Percentiles rank a stretch among this genome's conserved stretches.
phyloP scores from a whole-genome alignment of 2,113 vertebrate genomes.

The Jaculus jaculus region DNA sequence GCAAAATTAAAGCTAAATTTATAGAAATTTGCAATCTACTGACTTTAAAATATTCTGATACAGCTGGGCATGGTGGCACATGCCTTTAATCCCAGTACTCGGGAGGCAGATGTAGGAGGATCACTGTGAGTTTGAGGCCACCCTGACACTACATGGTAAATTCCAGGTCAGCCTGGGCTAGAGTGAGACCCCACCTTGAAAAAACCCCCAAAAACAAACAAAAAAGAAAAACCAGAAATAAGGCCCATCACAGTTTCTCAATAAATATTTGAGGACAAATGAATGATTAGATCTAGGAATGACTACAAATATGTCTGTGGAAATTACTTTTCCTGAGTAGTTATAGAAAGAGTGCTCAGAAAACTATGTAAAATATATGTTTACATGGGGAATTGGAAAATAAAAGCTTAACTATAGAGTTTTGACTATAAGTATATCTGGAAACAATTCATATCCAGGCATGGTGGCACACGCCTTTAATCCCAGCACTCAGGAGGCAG shows the following conservation, averaged over 20 bases:
- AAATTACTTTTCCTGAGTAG: slow-evolving; percentile 14
- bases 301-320: background rate
- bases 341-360: slow-evolving; percentile 37
- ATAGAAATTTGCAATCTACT: background rate
- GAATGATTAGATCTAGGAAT: background rate
- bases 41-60: slow-evolving; percentile 13
- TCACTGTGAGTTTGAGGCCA: no score
- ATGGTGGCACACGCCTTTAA: no score
- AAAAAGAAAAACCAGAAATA: no score
- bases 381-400: background rate
- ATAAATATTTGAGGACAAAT: slow-evolving; percentile 18
- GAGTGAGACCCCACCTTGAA: no score
- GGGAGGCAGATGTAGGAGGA: no score
- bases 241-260: background rate
- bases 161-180: no score
- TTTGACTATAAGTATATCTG: background rate
- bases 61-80: background rate
- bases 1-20: slow-evolving; percentile 22
- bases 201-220: no score
- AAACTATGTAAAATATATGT: slow-evolving; percentile 26
- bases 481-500: no score
- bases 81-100: no score
- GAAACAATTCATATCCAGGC: background rate
- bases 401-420: background rate
- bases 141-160: no score